A percentile compares a stretch with the other conserved stretches of the same genome.
Conservation (phyloP, 1,140 invertebrate genomes). For the Drosophila melanogaster region DNA sequence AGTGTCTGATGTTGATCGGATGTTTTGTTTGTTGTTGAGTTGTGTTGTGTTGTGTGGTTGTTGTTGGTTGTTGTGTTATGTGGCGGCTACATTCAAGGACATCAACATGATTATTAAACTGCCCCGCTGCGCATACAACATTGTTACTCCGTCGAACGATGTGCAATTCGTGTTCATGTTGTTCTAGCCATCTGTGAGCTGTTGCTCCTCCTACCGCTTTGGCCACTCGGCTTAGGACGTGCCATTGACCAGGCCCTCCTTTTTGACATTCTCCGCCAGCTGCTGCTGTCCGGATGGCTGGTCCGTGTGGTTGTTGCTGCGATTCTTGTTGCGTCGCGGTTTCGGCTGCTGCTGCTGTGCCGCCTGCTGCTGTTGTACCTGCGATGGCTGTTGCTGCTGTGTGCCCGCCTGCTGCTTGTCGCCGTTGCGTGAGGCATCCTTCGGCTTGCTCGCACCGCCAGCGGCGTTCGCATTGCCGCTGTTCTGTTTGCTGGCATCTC, state of each 20-base stretch:
- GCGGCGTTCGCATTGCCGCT: conserved; percentile 64
- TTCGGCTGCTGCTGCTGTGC: conserved; percentile 68
- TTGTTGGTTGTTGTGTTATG: conserved; percentile 32
- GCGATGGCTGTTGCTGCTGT: conserved; percentile 43
- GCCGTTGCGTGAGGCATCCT: conserved; percentile 56
- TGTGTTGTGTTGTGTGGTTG: conserved; percentile 19
- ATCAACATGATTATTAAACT: conserved; percentile 66
- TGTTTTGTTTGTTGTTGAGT: conserved; percentile 24
- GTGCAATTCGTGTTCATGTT: conserved; percentile 55
- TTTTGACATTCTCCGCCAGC: conserved; percentile 67
- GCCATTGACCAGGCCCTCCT: conserved; percentile 80
- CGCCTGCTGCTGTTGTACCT: conserved; percentile 31
- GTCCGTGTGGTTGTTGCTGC: conserved; percentile 75
- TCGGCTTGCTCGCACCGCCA: conserved; percentile 59
- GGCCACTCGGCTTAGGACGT: conserved; percentile 68
- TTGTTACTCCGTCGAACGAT: conserved; percentile 45
- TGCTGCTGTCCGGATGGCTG: conserved; percentile 55
- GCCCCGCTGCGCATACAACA: conserved; percentile 40
- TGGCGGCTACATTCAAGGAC: conserved; percentile 39
- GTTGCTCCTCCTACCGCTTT: conserved; percentile 13
- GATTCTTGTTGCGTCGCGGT: conserved; percentile 76
- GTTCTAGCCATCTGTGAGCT: conserved; percentile 24
- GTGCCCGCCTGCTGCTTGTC: conserved; percentile 50
- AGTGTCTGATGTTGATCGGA: conserved; percentile 35
- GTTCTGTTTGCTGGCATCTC: conserved; percentile 74